phyloP scores from a whole-genome alignment of 1,140 invertebrate genomes.

The Halesus radiatus region DNA sequence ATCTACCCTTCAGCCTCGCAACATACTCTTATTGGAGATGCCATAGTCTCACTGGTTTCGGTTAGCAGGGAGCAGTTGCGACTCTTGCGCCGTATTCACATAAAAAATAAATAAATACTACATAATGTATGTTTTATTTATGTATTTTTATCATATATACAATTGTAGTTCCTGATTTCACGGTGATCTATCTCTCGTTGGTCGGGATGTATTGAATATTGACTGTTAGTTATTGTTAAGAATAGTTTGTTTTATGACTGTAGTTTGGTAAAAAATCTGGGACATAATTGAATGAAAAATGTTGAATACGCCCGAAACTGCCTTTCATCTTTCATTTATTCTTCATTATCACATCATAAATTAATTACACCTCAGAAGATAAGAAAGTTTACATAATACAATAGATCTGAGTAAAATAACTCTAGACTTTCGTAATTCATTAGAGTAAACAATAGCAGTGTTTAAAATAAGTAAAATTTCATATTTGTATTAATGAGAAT shows the following conservation, averaged over 20 bases:
- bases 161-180: too few relatives aligned
- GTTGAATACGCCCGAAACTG: not conserved
- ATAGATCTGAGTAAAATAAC: not conserved
- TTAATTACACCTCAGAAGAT: slow-evolving; percentile 2
- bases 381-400: not conserved
- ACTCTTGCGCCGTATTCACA: too few relatives aligned
- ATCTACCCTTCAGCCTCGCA: too few relatives aligned
- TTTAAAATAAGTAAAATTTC: not conserved
- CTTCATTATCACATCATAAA: slow-evolving; percentile 7
- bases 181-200: too few relatives aligned
- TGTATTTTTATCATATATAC: too few relatives aligned
- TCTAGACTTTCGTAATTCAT: not conserved
- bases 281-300: not conserved
- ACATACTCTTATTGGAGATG: too few relatives aligned
- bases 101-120: too few relatives aligned
- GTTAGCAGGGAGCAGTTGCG: too few relatives aligned
- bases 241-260: too few relatives aligned
- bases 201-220: not conserved
- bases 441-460: not conserved
- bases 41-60: too few relatives aligned
- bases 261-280: too few relatives aligned
- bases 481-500: not conserved
- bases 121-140: too few relatives aligned
- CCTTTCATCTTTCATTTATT: not conserved
- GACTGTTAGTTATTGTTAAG: not conserved